A percentile compares a stretch with the other conserved stretches of the same genome.
Conservation (phyloP, 2,888 invertebrate genomes). For the Rhingia rostrata region DNA sequence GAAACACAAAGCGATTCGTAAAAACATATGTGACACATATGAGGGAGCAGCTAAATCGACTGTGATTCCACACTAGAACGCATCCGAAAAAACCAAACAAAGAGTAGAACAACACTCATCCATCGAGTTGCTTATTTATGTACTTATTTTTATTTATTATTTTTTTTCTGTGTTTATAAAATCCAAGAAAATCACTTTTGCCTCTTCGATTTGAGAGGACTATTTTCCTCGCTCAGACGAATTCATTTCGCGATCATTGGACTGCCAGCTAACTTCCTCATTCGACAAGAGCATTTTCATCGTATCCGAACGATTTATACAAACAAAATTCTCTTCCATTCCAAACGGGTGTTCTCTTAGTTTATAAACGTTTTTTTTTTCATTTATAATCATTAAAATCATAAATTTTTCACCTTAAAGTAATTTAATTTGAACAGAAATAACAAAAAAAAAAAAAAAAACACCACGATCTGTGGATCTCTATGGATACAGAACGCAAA, state of each 20-base stretch:
- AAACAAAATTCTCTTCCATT: conserved; percentile 57
- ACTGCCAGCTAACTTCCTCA: conserved; percentile 56
- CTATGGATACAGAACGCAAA: conserved; percentile 42
- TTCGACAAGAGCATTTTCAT: conserved; percentile 27
- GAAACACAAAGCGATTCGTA: conserved; percentile 6
- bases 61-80: conserved; percentile 39
- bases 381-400: conserved; percentile 48
- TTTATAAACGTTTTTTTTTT: conserved; percentile 34
- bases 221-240: conserved; percentile 42
- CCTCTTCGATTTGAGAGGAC: conserved; percentile 50
- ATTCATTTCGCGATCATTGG: conserved; percentile 66
- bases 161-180: conserved; percentile 15
- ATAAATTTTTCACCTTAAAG: conserved; percentile 69
- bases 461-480: conserved; percentile 33
- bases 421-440: conserved; percentile 52
- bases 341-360: conserved; percentile 55
- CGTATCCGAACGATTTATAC: not conserved
- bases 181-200: conserved; percentile 20
- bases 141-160: conserved; percentile 12
- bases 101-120: conserved; percentile 25
- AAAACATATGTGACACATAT: conserved; percentile 52
- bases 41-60: conserved; percentile 40
- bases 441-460: conserved; percentile 34
- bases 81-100: conserved; percentile 39
- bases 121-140: conserved; percentile 44